These are phyloP conservation scores for Microctonus aethiopoides DNA, from an alignment of 2,888 invertebrate genomes.

Conservation along the genomic window DNA sequence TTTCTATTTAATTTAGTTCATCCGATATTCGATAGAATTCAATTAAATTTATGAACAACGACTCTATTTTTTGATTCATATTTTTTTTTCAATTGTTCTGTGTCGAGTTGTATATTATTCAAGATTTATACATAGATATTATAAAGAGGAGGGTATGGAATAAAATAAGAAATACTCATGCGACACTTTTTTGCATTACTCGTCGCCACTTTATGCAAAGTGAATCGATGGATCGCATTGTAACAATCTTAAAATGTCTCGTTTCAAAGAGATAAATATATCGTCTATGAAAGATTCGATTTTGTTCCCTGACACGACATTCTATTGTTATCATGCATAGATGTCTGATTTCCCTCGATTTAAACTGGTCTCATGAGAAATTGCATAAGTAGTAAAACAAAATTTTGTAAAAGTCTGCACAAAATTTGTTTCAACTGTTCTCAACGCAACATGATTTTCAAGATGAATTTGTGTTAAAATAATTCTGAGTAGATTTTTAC, in stretches of 20 bases:
- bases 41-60: not conserved
- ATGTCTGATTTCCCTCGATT: no score
- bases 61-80: not conserved
- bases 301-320: not conserved
- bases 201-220: no score
- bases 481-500: no score
- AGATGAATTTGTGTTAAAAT: no score
- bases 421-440: no score
- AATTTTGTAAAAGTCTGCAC: no score
- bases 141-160: not conserved
- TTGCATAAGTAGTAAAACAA: no score
- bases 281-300: conserved; percentile 2
- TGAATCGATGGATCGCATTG: conserved; percentile 7
- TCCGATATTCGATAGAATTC: not conserved
- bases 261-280: no score
- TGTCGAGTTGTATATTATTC: not conserved
- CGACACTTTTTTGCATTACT: not conserved
- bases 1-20: not conserved
- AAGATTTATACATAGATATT: not conserved
- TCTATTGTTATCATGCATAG: not conserved
- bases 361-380: no score
- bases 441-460: no score
- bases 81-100: not conserved
- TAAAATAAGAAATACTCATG: not conserved
- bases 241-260: conserved; percentile 9